A percentile compares a stretch with the other conserved stretches of the same genome.
phyloP scores from a whole-genome alignment of 1,140 invertebrate genomes.

The Callitettix versicolor region DNA sequence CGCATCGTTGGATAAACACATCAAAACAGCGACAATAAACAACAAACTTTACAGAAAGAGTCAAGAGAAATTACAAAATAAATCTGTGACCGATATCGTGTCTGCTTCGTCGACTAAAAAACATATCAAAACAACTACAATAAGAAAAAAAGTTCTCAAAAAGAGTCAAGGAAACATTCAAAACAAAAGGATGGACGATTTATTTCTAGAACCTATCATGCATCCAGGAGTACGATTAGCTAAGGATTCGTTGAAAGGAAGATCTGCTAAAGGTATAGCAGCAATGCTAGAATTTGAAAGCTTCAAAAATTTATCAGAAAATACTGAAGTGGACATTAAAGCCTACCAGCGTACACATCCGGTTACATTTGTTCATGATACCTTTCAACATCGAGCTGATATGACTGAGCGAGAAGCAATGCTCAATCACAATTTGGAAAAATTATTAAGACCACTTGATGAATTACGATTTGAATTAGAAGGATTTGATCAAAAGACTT shows the following conservation, averaged over 20 bases:
- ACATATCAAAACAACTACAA: too few species aligned
- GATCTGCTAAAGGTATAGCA: slow-evolving; percentile 61
- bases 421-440: slow-evolving; percentile 25
- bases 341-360: slow-evolving; percentile 30
- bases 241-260: slow-evolving; percentile 44
- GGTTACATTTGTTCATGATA: slow-evolving; percentile 30
- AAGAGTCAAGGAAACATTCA: too few species aligned
- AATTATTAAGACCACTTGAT: slow-evolving; percentile 41
- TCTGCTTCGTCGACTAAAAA: too few species aligned
- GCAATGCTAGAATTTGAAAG: slow-evolving; percentile 48
- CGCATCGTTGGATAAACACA: too few species aligned
- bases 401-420: slow-evolving; percentile 31
- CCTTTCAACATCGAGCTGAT: slow-evolving; percentile 33
- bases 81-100: too few species aligned
- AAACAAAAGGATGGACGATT: not conserved
- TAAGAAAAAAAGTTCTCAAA: too few species aligned
- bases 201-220: slow-evolving; percentile 24
- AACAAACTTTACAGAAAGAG: too few species aligned
- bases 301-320: slow-evolving; percentile 41
- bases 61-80: too few species aligned
- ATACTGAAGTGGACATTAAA: slow-evolving; percentile 33
- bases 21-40: too few species aligned
- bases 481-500: slow-evolving; percentile 47
- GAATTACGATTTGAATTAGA: slow-evolving; percentile 47
- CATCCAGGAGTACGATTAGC: slow-evolving; percentile 38